Evolutionary conservation across 2,888 invertebrate genomes (phyloP).

Genomic region (Priocnemis perturbator): DNA sequence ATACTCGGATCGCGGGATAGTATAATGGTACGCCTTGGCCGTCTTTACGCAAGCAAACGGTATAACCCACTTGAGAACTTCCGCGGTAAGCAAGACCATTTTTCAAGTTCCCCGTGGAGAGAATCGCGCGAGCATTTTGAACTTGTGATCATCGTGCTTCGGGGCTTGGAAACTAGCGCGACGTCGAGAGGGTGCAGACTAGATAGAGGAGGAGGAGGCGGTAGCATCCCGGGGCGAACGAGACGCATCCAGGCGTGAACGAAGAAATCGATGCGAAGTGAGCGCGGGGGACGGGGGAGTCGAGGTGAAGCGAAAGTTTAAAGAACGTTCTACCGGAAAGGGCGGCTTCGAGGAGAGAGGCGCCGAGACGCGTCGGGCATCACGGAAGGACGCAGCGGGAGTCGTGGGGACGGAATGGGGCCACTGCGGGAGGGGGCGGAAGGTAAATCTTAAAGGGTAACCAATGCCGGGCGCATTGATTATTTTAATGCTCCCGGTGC

Average conservation of each 20-base stretch:
- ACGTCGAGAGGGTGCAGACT: not conserved
- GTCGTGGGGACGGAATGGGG: not conserved
- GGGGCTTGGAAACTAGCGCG: too few relatives aligned
- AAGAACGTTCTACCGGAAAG: conserved; percentile 47
- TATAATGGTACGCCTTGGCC: conserved; percentile 1
- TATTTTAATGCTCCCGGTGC: not conserved
- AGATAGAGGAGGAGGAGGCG: conserved; percentile 10
- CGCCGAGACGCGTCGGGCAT: conserved; percentile 4
- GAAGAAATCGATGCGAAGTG: conserved; percentile 54
- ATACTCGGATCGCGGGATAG: conserved; percentile 7
- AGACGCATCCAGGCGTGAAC: conserved; percentile 54
- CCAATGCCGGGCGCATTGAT: conserved; percentile 33
- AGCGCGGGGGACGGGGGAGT: conserved; percentile 32
- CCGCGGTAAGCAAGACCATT: conserved; percentile 50
- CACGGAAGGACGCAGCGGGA: conserved; percentile 2
- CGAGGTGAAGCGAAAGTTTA: conserved; percentile 49
- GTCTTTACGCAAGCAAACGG: conserved; percentile 25
- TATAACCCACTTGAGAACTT: conserved; percentile 43
- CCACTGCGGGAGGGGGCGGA: conserved; percentile 9
- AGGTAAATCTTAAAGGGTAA: conserved; percentile 47
- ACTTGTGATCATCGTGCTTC: conserved; percentile 33
- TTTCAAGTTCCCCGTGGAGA: conserved; percentile 44
- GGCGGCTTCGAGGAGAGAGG: conserved; percentile 29
- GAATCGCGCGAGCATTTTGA: conserved; percentile 29
- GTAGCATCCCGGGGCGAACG: conserved; percentile 43